These are phyloP conservation scores for Torymus auratus DNA, from an alignment of 2,888 invertebrate genomes.

Conservation along the genomic window DNA sequence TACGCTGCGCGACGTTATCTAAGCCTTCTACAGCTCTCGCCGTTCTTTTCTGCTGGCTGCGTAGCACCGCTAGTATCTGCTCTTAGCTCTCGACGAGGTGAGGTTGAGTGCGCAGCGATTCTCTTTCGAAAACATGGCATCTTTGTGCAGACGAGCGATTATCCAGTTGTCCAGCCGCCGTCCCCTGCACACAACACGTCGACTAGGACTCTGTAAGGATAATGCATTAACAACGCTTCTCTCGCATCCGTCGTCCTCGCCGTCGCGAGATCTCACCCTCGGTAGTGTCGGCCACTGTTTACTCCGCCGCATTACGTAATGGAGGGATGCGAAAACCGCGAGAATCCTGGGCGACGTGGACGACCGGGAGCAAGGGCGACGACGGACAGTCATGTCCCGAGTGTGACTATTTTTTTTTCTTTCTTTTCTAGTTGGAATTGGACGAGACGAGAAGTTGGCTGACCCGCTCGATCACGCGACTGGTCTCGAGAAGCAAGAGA, in stretches of 20 bases:
- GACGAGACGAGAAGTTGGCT: slow-evolving; percentile 78
- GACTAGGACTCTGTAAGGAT: slow-evolving; percentile 48
- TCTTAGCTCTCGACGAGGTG: background rate
- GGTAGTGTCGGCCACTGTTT: slow-evolving; percentile 13
- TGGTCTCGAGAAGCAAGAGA: slow-evolving; percentile 93
- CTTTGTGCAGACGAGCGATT: slow-evolving; percentile 85
- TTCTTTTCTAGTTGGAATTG: slow-evolving; percentile 78
- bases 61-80: background rate
- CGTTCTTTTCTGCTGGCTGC: too few species aligned
- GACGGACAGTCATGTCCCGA: background rate
- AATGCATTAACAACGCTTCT: background rate
- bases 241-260: too few species aligned
- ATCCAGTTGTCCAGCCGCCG: slow-evolving; percentile 80
- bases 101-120: background rate
- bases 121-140: slow-evolving; percentile 82
- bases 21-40: too few species aligned
- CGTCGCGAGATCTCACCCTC: background rate
- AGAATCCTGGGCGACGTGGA: too few species aligned
- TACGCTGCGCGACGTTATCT: too few species aligned
- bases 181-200: slow-evolving; percentile 61
- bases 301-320: slow-evolving; percentile 61
- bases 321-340: background rate
- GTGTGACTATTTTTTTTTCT: slow-evolving; percentile 2
- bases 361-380: too few species aligned
- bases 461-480: slow-evolving; percentile 96